Evolutionary conservation across 1,140 invertebrate species (phyloP).

Genomic region (Uloborus diversus): DNA sequence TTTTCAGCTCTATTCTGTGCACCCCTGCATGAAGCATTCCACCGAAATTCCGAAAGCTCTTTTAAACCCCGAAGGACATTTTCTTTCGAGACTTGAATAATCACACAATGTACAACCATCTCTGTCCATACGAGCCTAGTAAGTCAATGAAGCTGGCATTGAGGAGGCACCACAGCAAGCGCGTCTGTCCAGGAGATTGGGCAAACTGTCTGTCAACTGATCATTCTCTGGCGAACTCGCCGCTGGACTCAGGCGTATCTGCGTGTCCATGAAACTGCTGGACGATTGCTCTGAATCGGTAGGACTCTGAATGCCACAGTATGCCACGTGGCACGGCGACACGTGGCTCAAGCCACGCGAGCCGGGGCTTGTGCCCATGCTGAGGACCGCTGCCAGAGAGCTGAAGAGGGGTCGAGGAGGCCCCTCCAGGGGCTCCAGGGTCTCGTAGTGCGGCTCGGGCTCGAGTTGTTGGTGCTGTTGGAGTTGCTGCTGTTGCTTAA

Average conservation of each 20-base stretch:
- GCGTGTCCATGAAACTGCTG: conserved; percentile 46
- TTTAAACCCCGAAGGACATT: not conserved
- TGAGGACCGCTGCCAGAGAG: conserved; percentile 38
- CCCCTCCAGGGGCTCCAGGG: conserved; percentile 45
- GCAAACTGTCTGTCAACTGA: conserved; percentile 38
- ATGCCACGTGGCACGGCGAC: conserved; percentile 40
- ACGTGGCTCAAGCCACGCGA: not conserved
- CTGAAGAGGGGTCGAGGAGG: conserved; percentile 48
- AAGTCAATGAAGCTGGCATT: conserved; percentile 44
- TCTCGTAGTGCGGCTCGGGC: conserved; percentile 49
- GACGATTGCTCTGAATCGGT: conserved; percentile 49
- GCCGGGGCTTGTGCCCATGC: not conserved
- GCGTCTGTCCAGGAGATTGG: conserved; percentile 17
- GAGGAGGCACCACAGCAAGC: conserved; percentile 10
- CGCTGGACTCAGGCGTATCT: conserved; percentile 14
- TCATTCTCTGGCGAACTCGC: conserved; percentile 40
- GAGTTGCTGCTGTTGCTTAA: conserved; percentile 30
- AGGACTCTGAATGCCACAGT: conserved; percentile 52
- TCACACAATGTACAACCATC: not conserved
- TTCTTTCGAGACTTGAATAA: not conserved
- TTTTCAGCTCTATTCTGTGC: too few relatives aligned
- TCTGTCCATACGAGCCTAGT: not conserved
- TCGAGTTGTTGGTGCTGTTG: conserved; percentile 27
- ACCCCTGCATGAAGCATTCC: not conserved
- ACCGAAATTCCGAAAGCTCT: not conserved